These are phyloP conservation scores for Antidorcas marsupialis DNA, from an alignment of 2,113 vertebrate genomes.

Conservation along the genomic window DNA sequence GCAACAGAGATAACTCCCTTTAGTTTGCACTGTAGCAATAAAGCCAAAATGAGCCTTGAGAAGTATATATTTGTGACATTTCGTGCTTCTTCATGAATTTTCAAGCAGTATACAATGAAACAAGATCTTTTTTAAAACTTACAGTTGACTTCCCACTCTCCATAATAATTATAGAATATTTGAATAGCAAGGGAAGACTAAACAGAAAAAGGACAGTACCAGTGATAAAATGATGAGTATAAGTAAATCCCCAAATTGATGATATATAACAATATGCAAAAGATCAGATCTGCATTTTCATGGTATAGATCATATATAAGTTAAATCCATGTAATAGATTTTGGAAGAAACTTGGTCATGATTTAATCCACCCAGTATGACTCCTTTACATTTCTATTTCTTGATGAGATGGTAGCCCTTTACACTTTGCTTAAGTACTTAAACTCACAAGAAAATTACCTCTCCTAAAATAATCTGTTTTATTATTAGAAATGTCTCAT, in stretches of 20 bases:
- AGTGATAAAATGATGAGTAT: neutral
- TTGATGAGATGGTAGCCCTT: neutral
- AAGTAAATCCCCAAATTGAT: neutral
- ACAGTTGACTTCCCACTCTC: neutral
- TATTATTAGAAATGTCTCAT: neutral
- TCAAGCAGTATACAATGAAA: neutral
- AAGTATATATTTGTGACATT: neutral
- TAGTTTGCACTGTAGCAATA: neutral
- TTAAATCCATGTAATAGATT: neutral
- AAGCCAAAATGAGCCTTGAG: neutral
- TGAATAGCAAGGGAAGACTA: neutral
- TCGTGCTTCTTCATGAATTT: neutral
- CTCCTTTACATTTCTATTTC: neutral
- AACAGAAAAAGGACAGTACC: neutral
- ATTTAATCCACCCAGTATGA: neutral
- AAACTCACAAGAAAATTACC: neutral
- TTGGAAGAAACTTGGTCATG: neutral
- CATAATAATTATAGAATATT: neutral
- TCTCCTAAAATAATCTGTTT: neutral
- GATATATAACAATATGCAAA: neutral
- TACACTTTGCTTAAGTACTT: neutral
- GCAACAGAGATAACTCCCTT: neutral
- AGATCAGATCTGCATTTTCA: neutral
- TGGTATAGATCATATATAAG: neutral
- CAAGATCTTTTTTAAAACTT: neutral